These are phyloP conservation scores for Epistrophe eligans DNA, from an alignment of 2,888 invertebrate genomes.

Conservation along the genomic window DNA sequence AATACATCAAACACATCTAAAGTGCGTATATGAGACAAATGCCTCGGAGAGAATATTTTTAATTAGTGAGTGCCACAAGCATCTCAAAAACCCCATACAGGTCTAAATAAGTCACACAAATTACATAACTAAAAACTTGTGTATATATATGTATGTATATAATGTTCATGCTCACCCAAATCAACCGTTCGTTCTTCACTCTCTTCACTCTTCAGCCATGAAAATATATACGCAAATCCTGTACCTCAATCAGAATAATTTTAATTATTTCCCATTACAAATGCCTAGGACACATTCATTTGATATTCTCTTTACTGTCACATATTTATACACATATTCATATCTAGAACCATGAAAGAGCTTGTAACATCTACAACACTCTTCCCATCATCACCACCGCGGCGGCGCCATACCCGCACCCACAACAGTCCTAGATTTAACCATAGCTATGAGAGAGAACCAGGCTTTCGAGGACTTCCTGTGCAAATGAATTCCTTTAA, in stretches of 20 bases:
- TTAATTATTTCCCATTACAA: constrained; percentile 72
- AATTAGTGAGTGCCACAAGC: constrained; percentile 36
- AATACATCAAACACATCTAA: neutral
- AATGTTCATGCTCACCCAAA: constrained; percentile 21
- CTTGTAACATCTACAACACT: constrained; percentile 33
- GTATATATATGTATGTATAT: neutral
- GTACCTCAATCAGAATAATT: constrained; percentile 74
- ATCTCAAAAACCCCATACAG: constrained; percentile 11
- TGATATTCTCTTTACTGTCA: constrained; percentile 67
- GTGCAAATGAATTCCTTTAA: constrained; percentile 74
- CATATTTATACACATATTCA: constrained; percentile 19
- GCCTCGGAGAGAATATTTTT: constrained; percentile 17
- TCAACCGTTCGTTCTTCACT: constrained; percentile 8
- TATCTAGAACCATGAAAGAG: constrained; percentile 22
- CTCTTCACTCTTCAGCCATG: constrained; percentile 21
- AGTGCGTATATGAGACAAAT: neutral
- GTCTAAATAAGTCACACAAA: constrained; percentile 22
- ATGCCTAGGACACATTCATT: constrained; percentile 64
- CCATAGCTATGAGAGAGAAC: constrained; percentile 3
- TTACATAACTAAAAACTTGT: constrained; percentile 31
- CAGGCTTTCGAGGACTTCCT: constrained; percentile 52
- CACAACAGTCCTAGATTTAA: neutral
- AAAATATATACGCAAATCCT: constrained; percentile 31
- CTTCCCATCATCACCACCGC: neutral
- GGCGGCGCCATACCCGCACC: too few species aligned